Percentiles rank a stretch among this genome's conserved stretches.
phyloP scores from a whole-genome alignment of 2,113 vertebrate genomes.

The Nestor notabilis region DNA sequence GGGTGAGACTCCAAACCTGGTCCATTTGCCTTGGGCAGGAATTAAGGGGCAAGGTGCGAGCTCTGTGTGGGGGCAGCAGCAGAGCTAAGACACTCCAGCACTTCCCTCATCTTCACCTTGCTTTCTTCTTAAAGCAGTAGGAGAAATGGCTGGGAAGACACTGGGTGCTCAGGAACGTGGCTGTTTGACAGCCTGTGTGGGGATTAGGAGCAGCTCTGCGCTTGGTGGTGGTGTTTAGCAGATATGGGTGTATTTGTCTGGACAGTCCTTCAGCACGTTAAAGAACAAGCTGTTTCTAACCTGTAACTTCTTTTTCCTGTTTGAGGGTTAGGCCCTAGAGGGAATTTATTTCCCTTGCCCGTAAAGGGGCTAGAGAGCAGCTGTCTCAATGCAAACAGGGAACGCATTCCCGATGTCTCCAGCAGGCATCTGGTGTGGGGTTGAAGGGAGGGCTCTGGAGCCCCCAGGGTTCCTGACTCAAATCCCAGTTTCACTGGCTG shows the following conservation, averaged over 20 bases:
- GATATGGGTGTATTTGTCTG: neutral
- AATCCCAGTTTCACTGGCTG: neutral
- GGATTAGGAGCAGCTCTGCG: neutral
- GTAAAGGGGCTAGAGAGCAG: neutral
- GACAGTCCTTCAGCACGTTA: neutral
- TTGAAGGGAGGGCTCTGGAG: neutral
- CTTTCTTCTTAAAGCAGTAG: neutral
- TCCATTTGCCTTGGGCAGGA: conserved; percentile 35
- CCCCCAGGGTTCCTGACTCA: neutral
- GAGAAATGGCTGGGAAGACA: neutral
- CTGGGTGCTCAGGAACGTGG: neutral
- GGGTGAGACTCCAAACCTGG: neutral
- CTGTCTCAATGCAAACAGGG: neutral
- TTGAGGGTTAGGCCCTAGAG: neutral
- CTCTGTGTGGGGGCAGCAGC: neutral
- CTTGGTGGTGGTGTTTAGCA: neutral
- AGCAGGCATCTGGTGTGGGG: neutral
- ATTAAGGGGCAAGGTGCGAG: conserved; percentile 26
- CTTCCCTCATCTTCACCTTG: neutral
- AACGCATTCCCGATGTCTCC: neutral
- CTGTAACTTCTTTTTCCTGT: neutral
- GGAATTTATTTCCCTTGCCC: neutral
- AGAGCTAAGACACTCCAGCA: neutral
- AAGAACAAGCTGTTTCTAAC: neutral
- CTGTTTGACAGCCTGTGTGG: neutral